Conservation (phyloP, 2,888 invertebrate genomes). For the Pristionchus arcanus region DNA sequence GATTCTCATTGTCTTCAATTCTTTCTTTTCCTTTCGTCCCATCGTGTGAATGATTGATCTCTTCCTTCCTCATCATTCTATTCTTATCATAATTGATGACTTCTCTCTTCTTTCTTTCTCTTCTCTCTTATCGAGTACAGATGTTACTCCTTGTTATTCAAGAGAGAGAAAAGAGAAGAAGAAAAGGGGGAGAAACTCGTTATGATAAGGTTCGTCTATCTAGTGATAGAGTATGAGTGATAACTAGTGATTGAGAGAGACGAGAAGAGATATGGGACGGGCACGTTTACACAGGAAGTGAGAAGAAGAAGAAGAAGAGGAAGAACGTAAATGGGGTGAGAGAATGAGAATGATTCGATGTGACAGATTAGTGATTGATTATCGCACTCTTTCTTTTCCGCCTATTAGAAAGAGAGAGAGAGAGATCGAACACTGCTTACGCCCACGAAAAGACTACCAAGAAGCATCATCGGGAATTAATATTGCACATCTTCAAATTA, state of each 20-base stretch:
- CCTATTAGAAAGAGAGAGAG: not conserved
- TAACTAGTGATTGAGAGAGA: not conserved
- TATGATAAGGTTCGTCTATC: not conserved
- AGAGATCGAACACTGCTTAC: not conserved
- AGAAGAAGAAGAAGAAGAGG: not conserved
- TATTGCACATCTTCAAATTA: too few species aligned
- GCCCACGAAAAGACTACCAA: not conserved
- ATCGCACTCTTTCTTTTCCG: constrained; percentile 13
- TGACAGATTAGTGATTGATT: constrained; percentile 24
- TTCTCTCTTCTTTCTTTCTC: constrained; percentile 12
- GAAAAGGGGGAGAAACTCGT: constrained; percentile 6
- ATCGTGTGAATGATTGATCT: constrained; percentile 14
- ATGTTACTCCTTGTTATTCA: constrained; percentile 32
- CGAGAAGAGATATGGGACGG: not conserved
- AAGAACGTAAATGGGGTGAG: constrained; percentile 46
- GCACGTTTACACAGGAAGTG: constrained; percentile 39
- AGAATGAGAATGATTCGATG: constrained; percentile 28
- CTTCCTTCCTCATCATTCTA: constrained; percentile 47
- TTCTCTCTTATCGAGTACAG: constrained; percentile 42
- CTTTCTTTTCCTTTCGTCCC: not conserved
- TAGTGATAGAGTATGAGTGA: constrained; percentile 31
- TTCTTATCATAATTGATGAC: constrained; percentile 46
- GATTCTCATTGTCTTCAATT: not conserved
- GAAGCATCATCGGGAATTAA: not conserved
- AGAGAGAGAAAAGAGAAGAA: constrained; percentile 2